Evolutionary conservation across 2,888 invertebrate genomes (phyloP).

Genomic region (Lamellibrachia columna): DNA sequence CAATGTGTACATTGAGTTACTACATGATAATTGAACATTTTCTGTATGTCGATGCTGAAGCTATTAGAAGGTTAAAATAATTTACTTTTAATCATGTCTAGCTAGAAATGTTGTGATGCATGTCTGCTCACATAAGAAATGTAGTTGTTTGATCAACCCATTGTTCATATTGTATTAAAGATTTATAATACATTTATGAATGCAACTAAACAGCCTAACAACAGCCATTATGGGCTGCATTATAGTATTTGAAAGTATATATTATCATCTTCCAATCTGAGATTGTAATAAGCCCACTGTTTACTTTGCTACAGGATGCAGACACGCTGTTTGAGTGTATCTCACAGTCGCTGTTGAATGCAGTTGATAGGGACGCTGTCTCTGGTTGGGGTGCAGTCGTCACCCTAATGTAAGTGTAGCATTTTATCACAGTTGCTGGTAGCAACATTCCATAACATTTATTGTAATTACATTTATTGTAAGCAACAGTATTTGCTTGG

Average conservation of each 20-base stretch:
- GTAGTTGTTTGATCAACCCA: too few species aligned
- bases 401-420: constrained; percentile 78
- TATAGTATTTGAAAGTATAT: neutral
- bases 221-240: neutral
- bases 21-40: too few species aligned
- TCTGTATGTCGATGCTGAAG: too few species aligned
- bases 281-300: neutral
- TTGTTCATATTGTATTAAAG: too few species aligned
- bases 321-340: constrained; percentile 96
- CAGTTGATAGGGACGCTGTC: constrained; percentile 94
- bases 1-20: too few species aligned
- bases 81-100: too few species aligned
- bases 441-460: neutral
- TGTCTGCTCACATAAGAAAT: too few species aligned
- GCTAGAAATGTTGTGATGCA: too few species aligned
- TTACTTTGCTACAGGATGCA: constrained; percentile 71
- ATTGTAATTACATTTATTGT: neutral
- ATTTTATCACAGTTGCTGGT: neutral
- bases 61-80: too few species aligned
- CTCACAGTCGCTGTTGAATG: constrained; percentile 92
- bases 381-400: constrained; percentile 99
- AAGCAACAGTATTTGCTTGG: neutral
- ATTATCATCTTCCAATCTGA: neutral
- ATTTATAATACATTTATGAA: too few species aligned
- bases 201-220: too few species aligned